A percentile compares a stretch with the other conserved stretches of the same genome.
phyloP scores from a whole-genome alignment of 2,113 vertebrate genomes.

The Bungarus multicinctus region DNA sequence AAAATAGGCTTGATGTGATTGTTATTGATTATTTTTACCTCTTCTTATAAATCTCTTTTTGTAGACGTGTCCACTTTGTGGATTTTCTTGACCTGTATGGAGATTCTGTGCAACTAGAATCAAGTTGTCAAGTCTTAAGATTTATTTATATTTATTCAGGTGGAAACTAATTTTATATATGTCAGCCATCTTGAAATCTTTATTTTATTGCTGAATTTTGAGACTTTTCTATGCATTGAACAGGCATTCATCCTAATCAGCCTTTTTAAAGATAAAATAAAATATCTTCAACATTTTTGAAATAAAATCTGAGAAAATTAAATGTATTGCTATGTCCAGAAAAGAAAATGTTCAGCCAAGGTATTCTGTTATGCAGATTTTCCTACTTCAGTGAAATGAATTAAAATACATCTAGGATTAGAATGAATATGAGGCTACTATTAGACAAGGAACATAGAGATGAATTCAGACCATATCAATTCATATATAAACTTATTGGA shows the following conservation, averaged over 20 bases:
- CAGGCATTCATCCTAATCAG: neutral
- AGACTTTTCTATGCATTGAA: neutral
- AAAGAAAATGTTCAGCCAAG: neutral
- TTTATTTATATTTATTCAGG: neutral
- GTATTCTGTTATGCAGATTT: neutral
- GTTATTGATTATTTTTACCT: neutral
- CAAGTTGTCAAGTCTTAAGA: neutral
- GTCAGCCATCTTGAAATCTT: neutral
- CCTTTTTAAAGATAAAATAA: neutral
- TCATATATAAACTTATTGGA: conserved; percentile 33
- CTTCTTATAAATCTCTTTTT: neutral
- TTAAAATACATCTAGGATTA: neutral
- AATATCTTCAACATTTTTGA: neutral
- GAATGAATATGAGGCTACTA: neutral
- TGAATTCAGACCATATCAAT: conserved; percentile 8
- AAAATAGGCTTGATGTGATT: neutral
- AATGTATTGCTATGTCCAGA: neutral
- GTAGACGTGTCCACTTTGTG: neutral
- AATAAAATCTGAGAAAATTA: neutral
- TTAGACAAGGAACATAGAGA: neutral
- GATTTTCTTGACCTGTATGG: neutral
- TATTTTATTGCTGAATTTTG: neutral
- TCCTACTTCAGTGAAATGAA: neutral
- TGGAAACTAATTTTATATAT: neutral
- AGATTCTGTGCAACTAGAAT: neutral